Conservation (phyloP, 1,140 invertebrate species). For the Polyergus mexicanus region DNA sequence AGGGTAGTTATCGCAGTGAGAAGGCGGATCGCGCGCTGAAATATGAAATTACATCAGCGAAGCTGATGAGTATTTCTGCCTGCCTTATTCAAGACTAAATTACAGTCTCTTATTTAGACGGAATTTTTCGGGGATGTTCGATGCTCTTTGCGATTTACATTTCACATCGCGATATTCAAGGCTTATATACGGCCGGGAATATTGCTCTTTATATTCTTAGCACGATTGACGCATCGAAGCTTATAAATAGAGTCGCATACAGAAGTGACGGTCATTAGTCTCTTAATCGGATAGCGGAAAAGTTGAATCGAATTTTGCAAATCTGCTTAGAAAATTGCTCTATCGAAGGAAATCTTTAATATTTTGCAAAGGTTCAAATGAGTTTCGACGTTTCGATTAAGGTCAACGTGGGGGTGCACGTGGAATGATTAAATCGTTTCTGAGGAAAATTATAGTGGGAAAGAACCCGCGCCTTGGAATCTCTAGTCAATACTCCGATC, state of each 20-base stretch:
- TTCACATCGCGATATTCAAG: constrained; percentile 36
- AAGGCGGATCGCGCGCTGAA: constrained; percentile 44
- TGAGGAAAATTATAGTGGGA: constrained; percentile 61
- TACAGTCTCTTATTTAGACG: constrained; percentile 43
- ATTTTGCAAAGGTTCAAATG: constrained; percentile 58
- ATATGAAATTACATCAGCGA: constrained; percentile 59
- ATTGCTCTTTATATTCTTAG: constrained; percentile 15
- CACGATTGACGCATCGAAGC: constrained; percentile 1
- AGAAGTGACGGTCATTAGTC: constrained; percentile 21
- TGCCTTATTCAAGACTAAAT: constrained; percentile 23
- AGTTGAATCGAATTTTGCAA: constrained; percentile 41
- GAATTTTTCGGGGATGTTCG: constrained; percentile 48
- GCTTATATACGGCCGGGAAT: constrained; percentile 16
- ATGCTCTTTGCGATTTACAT: constrained; percentile 59
- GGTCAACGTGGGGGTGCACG: constrained; percentile 49
- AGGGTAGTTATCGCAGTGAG: constrained; percentile 41
- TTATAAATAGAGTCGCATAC: background rate
- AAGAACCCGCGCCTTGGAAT: constrained; percentile 42
- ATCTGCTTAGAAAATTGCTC: background rate
- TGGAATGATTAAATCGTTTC: constrained; percentile 52
- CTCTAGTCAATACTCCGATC: constrained; percentile 52
- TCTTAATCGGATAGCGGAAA: background rate
- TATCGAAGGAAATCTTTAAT: constrained; percentile 60
- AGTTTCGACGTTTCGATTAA: constrained; percentile 75
- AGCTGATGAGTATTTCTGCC: constrained; percentile 50